A percentile compares a stretch with the other conserved stretches of the same genome.
Evolutionary conservation across 2,888 invertebrate genomes (phyloP).

Genomic region (Teinopalpus imperialis): DNA sequence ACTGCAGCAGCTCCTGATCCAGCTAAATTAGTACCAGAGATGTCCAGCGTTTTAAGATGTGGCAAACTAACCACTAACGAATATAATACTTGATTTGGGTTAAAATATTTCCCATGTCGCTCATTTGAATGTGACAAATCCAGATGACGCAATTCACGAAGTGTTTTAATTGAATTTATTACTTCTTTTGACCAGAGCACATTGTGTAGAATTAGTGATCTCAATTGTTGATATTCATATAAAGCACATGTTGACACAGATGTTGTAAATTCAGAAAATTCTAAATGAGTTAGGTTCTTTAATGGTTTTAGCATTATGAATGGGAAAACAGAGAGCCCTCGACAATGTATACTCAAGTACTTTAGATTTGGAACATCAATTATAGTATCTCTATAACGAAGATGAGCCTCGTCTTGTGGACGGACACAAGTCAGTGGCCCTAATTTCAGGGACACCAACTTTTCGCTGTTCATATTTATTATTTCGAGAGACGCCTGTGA

Average conservation of each 20-base stretch:
- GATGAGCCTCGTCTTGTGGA: constrained; percentile 69
- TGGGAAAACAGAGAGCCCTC: constrained; percentile 69
- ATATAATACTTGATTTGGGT: constrained; percentile 87
- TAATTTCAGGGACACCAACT: constrained; percentile 86
- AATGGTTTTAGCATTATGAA: constrained; percentile 83
- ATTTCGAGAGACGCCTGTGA: constrained; percentile 84
- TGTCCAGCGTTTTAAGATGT: constrained; percentile 91
- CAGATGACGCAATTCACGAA: constrained; percentile 85
- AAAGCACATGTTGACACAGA: constrained; percentile 86
- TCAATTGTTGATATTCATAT: constrained; percentile 83
- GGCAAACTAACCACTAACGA: constrained; percentile 88
- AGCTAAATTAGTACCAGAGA: constrained; percentile 97
- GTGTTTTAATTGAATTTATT: constrained; percentile 82
- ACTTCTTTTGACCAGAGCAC: constrained; percentile 85
- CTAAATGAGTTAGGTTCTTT: constrained; percentile 84
- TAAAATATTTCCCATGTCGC: constrained; percentile 87
- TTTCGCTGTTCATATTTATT: constrained; percentile 86
- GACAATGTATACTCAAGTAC: constrained; percentile 81
- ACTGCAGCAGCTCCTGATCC: constrained; percentile 89
- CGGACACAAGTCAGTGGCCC: constrained; percentile 85
- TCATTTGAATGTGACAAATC: constrained; percentile 92
- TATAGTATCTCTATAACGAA: constrained; percentile 71
- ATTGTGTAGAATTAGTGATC: constrained; percentile 90
- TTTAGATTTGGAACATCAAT: constrained; percentile 83
- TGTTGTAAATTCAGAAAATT: constrained; percentile 85